Percentiles rank a stretch among this genome's conserved stretches.
Evolutionary conservation across 35 echinoderm and acorn worm genomes (phyloP).

Genomic region (Apostichopus japonicus): DNA sequence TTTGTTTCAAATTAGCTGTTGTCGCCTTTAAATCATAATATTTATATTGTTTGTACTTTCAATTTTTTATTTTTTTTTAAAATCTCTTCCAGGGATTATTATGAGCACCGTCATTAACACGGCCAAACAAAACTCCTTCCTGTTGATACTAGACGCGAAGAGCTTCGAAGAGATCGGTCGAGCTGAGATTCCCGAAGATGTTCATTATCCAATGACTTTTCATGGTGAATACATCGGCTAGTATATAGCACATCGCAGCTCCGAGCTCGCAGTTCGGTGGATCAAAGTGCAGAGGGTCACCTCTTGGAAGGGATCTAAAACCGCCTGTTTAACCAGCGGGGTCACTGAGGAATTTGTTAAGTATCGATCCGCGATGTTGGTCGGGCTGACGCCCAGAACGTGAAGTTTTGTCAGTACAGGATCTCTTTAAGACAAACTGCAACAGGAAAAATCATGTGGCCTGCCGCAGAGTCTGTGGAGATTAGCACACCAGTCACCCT

Average conservation of each 20-base stretch:
- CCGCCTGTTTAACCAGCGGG: no score
- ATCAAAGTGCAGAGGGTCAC: no score
- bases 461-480: not conserved
- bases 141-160: slow-evolving; percentile 83
- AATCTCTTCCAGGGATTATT: slow-evolving; percentile 76
- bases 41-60: not conserved
- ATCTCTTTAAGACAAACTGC: no score
- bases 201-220: slow-evolving; percentile 84
- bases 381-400: no score
- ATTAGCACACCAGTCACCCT: not conserved
- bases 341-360: no score
- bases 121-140: slow-evolving; percentile 69
- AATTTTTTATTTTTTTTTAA: slow-evolving; percentile 4
- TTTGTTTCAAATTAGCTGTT: not conserved
- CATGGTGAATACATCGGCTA: slow-evolving; percentile 77
- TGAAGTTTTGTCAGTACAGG: no score
- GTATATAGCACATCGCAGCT: no score
- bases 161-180: slow-evolving; percentile 80
- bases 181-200: slow-evolving; percentile 80
- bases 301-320: no score
- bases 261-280: no score
- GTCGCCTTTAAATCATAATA: not conserved
- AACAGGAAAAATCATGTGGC: not conserved
- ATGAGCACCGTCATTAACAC: slow-evolving; percentile 87
- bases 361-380: no score